Evolutionary conservation across 1,140 invertebrate species (phyloP), one percentile per base, ranked within the genome.

Genomic region (Cylas formicarius): DNA sequence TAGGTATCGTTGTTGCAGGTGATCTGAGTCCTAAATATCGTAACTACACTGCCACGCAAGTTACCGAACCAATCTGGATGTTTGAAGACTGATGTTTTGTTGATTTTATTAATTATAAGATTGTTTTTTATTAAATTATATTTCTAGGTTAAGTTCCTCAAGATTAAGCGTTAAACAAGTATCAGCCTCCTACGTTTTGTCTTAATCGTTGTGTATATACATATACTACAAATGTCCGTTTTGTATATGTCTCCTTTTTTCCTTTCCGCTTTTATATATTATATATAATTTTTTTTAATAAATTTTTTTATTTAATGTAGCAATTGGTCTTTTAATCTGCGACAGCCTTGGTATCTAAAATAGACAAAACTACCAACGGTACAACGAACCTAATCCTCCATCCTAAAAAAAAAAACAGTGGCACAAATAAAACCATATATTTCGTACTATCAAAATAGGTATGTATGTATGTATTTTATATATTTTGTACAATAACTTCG

Each of bases 61-160:
- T 63, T 63, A 63, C 61, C 61, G 60, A 47, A 51, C 40, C 51
- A 46, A 55, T 55, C 50, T 57, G 60, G 60, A 61, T 60, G 58
- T 56, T 55, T 55, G 50, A 63, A 63, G 61, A 63, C 61, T 63
- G 61, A 63, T 61, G 57, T 56, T 52, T 62, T 63, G 60, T 62
- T 62, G 56, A 58, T 63, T 63, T 63, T 62, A 60, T 58, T 59
- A 61, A 54, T 58, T 60, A 59, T 58, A 48, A 56, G 50, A 53
- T 52, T 56, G 50, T 60, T 60, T 61, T 60, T 60, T 61, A 54
- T 61, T 61, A 61, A 61, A 61, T 63, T 63, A 63, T 63, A 60
- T 58, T 24, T 21, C 32, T 61, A 61, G 58, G 22, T 57, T 58
- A 58, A 60, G 58, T 58, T 60, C 50, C 56, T 60, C 45, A 46